Evolutionary conservation across 2,797 vertebrate species (phyloP).

Genomic region (Myotis daubentonii): DNA sequence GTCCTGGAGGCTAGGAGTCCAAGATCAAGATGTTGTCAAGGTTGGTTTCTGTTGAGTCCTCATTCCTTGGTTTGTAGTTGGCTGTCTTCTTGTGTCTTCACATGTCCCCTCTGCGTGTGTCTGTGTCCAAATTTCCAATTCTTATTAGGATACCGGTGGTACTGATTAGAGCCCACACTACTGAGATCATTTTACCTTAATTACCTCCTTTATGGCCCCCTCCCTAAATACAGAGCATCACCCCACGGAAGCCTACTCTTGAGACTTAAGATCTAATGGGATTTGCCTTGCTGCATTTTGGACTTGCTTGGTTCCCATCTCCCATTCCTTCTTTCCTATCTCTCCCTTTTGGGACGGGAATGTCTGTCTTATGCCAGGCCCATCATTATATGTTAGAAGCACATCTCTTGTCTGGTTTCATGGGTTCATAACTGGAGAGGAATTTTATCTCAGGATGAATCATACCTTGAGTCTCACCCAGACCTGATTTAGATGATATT

Average conservation of each 20-base stretch:
- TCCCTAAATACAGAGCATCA: not conserved
- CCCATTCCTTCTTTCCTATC: not conserved
- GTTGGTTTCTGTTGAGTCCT: not conserved
- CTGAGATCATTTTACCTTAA: not conserved
- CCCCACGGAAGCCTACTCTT: not conserved
- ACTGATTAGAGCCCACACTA: not conserved
- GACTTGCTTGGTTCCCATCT: not conserved
- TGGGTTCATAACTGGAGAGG: not conserved
- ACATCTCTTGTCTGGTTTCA: not conserved
- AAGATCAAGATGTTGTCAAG: not conserved
- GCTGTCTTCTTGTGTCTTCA: not conserved
- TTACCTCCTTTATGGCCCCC: not conserved
- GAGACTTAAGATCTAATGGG: not conserved
- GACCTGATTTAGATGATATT: not conserved
- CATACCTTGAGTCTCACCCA: not conserved
- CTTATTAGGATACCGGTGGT: not conserved
- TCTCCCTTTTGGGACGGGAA: not conserved
- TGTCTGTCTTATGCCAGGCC: not conserved
- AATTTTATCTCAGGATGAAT: not conserved
- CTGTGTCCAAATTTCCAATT: not conserved
- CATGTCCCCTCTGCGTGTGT: not conserved
- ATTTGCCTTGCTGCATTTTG: not conserved
- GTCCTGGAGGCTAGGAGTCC: not conserved
- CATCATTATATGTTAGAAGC: not conserved
- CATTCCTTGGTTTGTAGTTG: not conserved